Base-by-base conservation (phyloP, 2,797 vertebrate species). In the Chaetodon trifasciatus region DNA sequence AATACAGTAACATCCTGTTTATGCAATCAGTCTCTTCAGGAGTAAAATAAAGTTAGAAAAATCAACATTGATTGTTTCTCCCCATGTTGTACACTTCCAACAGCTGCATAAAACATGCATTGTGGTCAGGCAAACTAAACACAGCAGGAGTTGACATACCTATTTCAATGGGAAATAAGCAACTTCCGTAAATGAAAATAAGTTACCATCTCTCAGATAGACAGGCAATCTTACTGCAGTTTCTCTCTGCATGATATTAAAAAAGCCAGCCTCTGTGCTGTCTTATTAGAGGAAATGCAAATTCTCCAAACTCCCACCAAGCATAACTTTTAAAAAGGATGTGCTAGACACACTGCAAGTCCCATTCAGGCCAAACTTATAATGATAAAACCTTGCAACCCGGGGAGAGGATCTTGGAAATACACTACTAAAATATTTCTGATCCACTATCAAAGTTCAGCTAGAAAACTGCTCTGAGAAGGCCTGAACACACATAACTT, bases 321-420 rank as follows among this genome's bases (percentile, higher is more conserved):
- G 82, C 82, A 75, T 80, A 82, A 89, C 80, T 91, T 84, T 71
- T 19, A 81, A 70, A 86, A 77, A 40, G 15, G 66, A 86, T 83
- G 73, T 76, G 76, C 73, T 75, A 75, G 55, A 65, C 56, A 35
- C 47, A 40, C 68, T 75, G 75, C 15, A 80, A 79, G 66, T 65
- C 63, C 50, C 42, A 60, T 81, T 83, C 85, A 84, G 78, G 70
- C 67, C 73, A 76, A 67, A 84, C 70, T 74, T 81, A 57, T 75
- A 86, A 85, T 84, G 84, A 87, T 79, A 80, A 88, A 89, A 77
- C 74, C 53, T 4, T 79, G 56, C 58, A 74, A 60, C 55, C 58
- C 61, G 3, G 44, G 60, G 24, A 82, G 66, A 80, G 56, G 62
- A 76, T 79, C 46, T 67, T 37, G 40, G 74, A 89, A 83, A 78